phyloP scores from a whole-genome alignment of 2,888 invertebrate genomes.

The Thyatira batis region DNA sequence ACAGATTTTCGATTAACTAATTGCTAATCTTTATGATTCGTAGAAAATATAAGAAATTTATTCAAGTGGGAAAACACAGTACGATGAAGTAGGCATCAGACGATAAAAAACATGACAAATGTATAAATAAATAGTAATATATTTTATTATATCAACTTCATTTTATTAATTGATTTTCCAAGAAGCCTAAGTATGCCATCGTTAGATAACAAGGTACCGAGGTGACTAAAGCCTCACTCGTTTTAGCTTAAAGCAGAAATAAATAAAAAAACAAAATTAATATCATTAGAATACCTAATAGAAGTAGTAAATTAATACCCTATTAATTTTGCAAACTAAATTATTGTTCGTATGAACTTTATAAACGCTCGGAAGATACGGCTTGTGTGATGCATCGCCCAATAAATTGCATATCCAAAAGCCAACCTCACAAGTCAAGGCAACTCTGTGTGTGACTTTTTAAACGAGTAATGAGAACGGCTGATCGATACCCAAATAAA shows the following conservation, averaged over 20 bases:
- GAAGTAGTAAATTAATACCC: not conserved
- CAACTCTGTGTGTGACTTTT: conserved; percentile 31
- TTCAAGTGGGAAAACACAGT: not conserved
- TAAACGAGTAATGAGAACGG: conserved; percentile 45
- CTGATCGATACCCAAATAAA: conserved; percentile 60
- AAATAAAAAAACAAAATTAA: not conserved
- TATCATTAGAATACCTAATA: not conserved
- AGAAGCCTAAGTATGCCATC: not conserved
- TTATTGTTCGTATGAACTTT: conserved; percentile 39
- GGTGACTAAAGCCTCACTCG: not conserved
- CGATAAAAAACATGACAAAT: not conserved
- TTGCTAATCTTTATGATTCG: not conserved
- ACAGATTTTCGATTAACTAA: not conserved
- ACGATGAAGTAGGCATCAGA: not conserved
- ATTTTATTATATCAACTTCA: no score
- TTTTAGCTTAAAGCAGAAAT: not conserved
- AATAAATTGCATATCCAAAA: conserved; percentile 57
- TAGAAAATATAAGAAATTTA: not conserved
- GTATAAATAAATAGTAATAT: no score
- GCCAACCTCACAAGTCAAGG: conserved; percentile 50
- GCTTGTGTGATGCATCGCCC: conserved; percentile 47
- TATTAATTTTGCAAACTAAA: conserved; percentile 12
- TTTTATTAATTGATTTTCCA: not conserved
- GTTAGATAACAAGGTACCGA: not conserved
- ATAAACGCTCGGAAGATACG: conserved; percentile 43